Base-by-base conservation (phyloP, 92 coral and sea anemone species). In the Epizoanthus rinbou region DNA sequence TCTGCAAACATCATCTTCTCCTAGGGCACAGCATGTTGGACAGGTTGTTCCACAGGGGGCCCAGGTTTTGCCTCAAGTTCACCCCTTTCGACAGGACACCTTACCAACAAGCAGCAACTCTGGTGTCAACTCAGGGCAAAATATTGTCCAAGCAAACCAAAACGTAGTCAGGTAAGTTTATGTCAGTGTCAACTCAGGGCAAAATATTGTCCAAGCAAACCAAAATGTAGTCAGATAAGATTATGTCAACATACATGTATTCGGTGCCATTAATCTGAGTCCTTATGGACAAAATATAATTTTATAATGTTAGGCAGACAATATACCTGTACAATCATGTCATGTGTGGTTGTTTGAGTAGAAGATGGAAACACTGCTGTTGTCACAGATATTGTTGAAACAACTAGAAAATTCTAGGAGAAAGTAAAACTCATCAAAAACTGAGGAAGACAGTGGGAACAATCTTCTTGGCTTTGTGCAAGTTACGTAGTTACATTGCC, bases 91-190 rank as follows among this genome's bases (percentile, higher is more conserved):
- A 16, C 82, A 78, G 54, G 15, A 19, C 54, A 50, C 54, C 9
- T 13, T 50, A 50, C 3, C 54, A 50, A 13, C 14, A 50, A 50
- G 54, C 8, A 10, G 54, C 54, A 10, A 50, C 54, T 50, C 54
- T 10, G 54, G 54, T 19, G 33, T 43, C 64, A 78, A 62, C 50
- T 19, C 45, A 3, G 21, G 59, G 65, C 59, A 41, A 60, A 78
- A 22, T 63, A 16, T 60, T 60, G 69, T 41, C 13, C 35, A n/a
- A 21, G 31, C 82, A 60, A 78, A 22, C 56, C 71, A 62, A 63
- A 78, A 39, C 23, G 57, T 17, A 22, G 59, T 78, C 25, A 78
- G 59, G 82, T 78, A n/a, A 78, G 82, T 78, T 62, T 10, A 60
- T 10, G n/a, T n/a, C n/a, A n/a, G 54, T 19, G 33, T 43, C 64